Evolutionary conservation across 1,140 invertebrate genomes (phyloP).

Genomic region (Zeugodacus cucurbitae): DNA sequence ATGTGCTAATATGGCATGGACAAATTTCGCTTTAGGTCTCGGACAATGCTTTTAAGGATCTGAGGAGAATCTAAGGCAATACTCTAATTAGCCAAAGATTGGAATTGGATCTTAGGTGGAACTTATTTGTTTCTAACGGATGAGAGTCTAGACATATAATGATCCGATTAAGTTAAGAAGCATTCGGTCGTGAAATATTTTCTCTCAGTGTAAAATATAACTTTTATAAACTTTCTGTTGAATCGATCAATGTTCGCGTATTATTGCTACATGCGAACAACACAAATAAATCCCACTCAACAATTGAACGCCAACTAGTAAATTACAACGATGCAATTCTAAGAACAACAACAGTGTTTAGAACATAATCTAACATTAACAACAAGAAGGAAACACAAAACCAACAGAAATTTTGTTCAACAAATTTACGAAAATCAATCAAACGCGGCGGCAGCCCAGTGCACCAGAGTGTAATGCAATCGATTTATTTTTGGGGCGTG

Average conservation of each 20-base stretch:
- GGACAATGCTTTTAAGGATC: too few relatives aligned
- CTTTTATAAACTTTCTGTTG: too few relatives aligned
- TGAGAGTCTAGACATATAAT: too few relatives aligned
- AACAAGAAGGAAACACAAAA: not conserved
- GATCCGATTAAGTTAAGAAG: too few relatives aligned
- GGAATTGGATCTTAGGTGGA: too few relatives aligned
- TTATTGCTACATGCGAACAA: not conserved
- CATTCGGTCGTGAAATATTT: too few relatives aligned
- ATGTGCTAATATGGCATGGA: too few relatives aligned
- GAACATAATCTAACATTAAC: not conserved
- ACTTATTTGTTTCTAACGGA: too few relatives aligned
- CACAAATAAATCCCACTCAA: not conserved
- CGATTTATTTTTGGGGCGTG: constrained; percentile 33
- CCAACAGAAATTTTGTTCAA: not conserved
- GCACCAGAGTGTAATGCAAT: not conserved
- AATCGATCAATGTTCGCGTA: not conserved
- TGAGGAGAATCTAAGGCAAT: too few relatives aligned
- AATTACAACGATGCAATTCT: not conserved
- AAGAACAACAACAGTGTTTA: not conserved
- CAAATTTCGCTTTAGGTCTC: too few relatives aligned
- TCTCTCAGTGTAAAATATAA: too few relatives aligned
- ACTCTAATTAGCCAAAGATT: too few relatives aligned
- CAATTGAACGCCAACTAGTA: not conserved
- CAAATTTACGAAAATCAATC: constrained; percentile 33
- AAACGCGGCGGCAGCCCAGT: not conserved